Base-by-base conservation (phyloP, 2,113 vertebrate species). In the Oxyura jamaicensis region DNA sequence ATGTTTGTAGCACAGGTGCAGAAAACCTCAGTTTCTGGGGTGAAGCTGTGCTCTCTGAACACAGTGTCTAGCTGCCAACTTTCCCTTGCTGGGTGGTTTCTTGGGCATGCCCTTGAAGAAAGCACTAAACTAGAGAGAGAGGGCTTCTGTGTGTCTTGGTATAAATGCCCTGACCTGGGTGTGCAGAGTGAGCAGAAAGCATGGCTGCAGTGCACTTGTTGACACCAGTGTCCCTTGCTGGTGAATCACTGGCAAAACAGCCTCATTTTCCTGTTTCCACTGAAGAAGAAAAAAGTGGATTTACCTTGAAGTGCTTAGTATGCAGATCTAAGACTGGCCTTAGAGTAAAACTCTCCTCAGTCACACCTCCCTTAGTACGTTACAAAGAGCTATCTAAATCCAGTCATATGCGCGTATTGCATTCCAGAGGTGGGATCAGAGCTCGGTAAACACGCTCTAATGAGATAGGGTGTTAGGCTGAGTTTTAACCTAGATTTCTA, bases 371-470 rank as follows among this genome's bases (percentile, higher is more conserved):
- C 12, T 83, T 71, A 77, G 67, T 84, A 50, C 91, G 93, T 95
- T 79, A 95, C 53, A 79, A 76, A 77, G 77, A 81, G 28, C 80
- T 56, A 75, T 74, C 35, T 89, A 87, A 88, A 96, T 48, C 62
- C 81, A 90, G 67, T 92, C 71, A 83, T 79, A 80, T 62, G 50
- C 29, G 67, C 69, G 20, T 63, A 41, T 36, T 73, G 41, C 72
- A 87, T 92, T 95, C 82, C 84, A 83, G 82, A 10, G 3, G n/a
- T 55, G 62, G 35, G 41, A 87, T 55, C 2, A 3, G 36, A 50
- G n/a, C 29, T 90, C 84, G 56, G 31, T 81, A 95, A 92, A 81
- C 78, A 79, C 7, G 73, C 4, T 8, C 21, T 44, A 53, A 53
- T 2, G 6, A 89, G 3, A 8, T 36, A 76, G 62, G 39, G 59